Base-by-base conservation (phyloP, 2,113 vertebrate species). In the Megaceryle torquata region DNA sequence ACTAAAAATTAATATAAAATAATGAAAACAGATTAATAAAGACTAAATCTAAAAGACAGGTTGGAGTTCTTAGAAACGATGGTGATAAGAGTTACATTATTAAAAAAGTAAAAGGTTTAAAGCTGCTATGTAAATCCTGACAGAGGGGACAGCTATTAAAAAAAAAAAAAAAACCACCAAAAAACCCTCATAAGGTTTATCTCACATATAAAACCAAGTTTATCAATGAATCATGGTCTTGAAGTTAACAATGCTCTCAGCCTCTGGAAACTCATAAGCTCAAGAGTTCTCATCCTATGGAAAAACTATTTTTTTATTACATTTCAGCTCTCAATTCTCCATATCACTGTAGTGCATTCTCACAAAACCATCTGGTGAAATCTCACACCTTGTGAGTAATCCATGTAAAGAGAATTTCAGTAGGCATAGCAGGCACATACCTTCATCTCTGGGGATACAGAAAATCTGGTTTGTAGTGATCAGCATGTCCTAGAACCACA, bases 11-110 rank as follows among this genome's bases (percentile, higher is more conserved):
- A 88, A 82, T 83, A 71, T 35, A 70, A 91, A 41, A 86, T 86
- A 87, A 95, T 95, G 79, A 96, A 96, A 96, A 88, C 25, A 82
- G 15, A 70, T 91, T 90, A 94, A 91, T 90, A 86, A 94, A 92
- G 65, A 43, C 78, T 88, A 79, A 75, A 71, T 48, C 63, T 64
- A 93, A 95, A 86, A 89, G 51, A 68, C 26, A 75, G 59, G 24
- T 81, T 84, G 17, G 46, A 46, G 37, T 85, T 88, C 67, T 82
- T 70, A 75, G 61, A 95, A 89, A 69, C 25, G 8, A 75, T 24
- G 11, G 6, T 57, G 14, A 35, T 75, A 83, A 74, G 57, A 80
- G 53, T 35, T 85, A 71, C 14, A 31, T 92, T 86, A 92, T 74
- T 93, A 75, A 21, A 20, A 75, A 96, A 81, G 11, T 41, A 71